Evolutionary conservation across 2,888 invertebrate species (phyloP), one percentile per base, ranked within the genome.

Genomic region (Orchesellides sinensis): DNA sequence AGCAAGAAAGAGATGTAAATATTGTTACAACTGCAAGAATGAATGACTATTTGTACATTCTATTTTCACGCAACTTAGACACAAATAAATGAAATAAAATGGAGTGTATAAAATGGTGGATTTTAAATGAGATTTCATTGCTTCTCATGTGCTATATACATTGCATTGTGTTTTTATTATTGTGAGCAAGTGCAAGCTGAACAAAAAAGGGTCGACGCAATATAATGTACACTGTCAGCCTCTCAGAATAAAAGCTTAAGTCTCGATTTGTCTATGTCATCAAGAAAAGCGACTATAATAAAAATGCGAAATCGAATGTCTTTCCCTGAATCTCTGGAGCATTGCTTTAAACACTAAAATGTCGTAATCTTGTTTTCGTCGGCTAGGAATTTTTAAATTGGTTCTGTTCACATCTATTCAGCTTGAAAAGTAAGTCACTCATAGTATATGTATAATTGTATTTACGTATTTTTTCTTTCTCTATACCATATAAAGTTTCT

Each of bases 111-210:
- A 79, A 80, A n/a, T 80, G 70, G 66, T 73, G 80, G 80, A 80
- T 80, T 80, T n/a, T 80, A 80, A 80, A 80, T 80, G 80, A 80
- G 80, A 80, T 80, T 80, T 80, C 80, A 80, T 80, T 80, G 80
- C 80, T 66, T 73, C 61, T 35, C 27, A n/a, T 61, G 19, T 17
- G 40, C 66, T 69, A 69, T 29, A 14, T 14, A 27, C 5, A 78
- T 69, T 70, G 35, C 23, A 59, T 70, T 72, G 61, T 72, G 49
- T 70, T 54, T 70, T 52, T 40, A 52, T 61, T 61, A 70, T 78
- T 63, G 59, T 45, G 21, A 63, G 54, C 56, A 72, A 72, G 72
- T 72, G 72, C 52, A 72, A 65, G 47, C 17, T 70, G 21, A 25
- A 19, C 23, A 54, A 79, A 52, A 52, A 80, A 52, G 73, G 68